These are phyloP conservation scores for Deroplatys truncata DNA, from an alignment of 2,888 invertebrate genomes.

Conservation along the genomic window DNA sequence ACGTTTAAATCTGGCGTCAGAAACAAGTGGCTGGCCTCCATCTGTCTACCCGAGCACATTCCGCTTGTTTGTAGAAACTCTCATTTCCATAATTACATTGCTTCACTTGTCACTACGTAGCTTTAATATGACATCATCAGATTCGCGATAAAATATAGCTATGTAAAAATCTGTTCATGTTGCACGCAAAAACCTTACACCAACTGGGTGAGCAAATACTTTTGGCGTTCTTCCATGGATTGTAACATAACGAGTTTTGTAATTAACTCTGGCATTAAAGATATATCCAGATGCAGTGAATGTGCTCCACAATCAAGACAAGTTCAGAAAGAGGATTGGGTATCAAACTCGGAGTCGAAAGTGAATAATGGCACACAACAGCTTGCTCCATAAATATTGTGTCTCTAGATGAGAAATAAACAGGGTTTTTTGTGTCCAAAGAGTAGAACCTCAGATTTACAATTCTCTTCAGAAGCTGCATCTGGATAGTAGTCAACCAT, in stretches of 20 bases:
- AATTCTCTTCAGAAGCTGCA: no score
- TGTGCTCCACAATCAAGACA: neutral
- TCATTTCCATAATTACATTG: neutral
- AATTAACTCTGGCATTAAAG: neutral
- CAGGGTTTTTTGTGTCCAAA: no score
- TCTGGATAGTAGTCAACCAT: no score
- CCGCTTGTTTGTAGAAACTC: neutral
- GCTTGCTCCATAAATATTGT: no score
- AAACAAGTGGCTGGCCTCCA: neutral
- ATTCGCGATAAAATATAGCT: neutral
- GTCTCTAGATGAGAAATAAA: no score
- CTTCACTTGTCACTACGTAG: neutral
- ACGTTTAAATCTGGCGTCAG: neutral
- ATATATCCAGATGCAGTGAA: neutral
- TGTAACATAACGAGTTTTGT: neutral
- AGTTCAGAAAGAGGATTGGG: no score
- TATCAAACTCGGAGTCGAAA: no score
- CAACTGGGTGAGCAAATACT: neutral
- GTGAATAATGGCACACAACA: no score
- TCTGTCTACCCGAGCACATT: neutral
- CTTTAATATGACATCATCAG: neutral
- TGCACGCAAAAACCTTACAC: neutral
- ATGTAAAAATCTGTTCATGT: neutral
- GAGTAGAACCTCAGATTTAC: no score
- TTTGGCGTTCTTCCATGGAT: neutral